A percentile compares a stretch with the other conserved stretches of the same genome.
phyloP scores from a whole-genome alignment of 2,113 vertebrate genomes.

The Chamaetylas fuelleborni region DNA sequence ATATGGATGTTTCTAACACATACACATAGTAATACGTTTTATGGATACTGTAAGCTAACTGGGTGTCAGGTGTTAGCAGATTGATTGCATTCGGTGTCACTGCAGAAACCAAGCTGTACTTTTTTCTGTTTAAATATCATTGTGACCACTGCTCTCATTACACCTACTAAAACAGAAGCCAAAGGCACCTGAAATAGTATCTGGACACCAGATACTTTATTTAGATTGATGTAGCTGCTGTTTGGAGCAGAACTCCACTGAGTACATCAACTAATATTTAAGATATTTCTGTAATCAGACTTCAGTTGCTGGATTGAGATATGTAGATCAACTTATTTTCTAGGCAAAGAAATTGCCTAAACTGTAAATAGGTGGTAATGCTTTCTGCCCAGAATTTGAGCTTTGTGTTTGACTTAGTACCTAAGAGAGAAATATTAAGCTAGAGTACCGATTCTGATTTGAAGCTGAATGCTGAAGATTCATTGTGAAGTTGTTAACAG shows the following conservation, averaged over 20 bases:
- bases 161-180: not conserved
- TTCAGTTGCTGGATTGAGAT: not conserved
- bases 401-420: not conserved
- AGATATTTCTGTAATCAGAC: not conserved
- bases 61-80: not conserved
- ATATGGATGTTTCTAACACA: slow-evolving; percentile 10
- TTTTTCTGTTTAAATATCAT: not conserved
- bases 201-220: not conserved
- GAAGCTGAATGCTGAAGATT: slow-evolving; percentile 5
- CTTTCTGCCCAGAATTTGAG: not conserved
- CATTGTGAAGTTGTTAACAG: slow-evolving; percentile 2
- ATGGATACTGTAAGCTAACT: not conserved
- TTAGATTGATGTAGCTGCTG: not conserved
- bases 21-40: not conserved
- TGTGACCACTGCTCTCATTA: not conserved
- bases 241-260: not conserved
- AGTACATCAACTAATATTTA: not conserved
- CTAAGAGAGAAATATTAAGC: not conserved
- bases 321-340: not conserved
- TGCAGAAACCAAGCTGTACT: not conserved
- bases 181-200: not conserved
- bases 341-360: not conserved
- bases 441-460: not conserved
- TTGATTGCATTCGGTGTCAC: not conserved
- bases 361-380: not conserved